These are phyloP conservation scores for Epiblema foenella DNA, from an alignment of 2,888 invertebrate genomes.

Conservation along the genomic window DNA sequence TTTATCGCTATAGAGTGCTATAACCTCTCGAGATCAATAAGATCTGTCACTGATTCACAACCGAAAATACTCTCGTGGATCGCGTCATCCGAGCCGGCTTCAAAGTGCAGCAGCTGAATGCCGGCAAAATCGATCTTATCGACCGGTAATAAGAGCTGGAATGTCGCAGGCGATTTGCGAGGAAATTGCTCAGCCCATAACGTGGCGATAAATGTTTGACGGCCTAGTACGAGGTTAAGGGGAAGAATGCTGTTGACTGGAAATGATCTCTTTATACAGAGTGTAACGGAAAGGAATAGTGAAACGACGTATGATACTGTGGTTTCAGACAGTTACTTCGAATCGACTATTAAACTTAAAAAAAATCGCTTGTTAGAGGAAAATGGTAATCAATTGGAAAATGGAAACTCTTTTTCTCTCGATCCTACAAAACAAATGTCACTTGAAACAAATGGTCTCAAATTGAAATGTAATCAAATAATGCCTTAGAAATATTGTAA, in stretches of 20 bases:
- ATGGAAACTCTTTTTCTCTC: too few relatives aligned
- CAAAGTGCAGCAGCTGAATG: slow-evolving; percentile 28
- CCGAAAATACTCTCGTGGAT: slow-evolving; percentile 48
- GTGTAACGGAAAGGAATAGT: too few relatives aligned
- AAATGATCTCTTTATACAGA: neutral
- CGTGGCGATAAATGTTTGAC: slow-evolving; percentile 59
- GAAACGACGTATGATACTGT: too few relatives aligned
- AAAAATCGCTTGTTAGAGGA: too few relatives aligned
- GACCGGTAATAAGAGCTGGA: slow-evolving; percentile 2
- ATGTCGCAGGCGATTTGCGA: slow-evolving; percentile 31
- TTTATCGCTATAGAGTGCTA: slow-evolving; percentile 14
- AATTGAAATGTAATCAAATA: too few relatives aligned
- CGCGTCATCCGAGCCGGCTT: slow-evolving; percentile 46
- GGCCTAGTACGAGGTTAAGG: slow-evolving; percentile 44
- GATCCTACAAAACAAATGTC: too few relatives aligned
- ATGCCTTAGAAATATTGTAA: too few relatives aligned
- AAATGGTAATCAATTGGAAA: too few relatives aligned
- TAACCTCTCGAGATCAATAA: slow-evolving; percentile 39
- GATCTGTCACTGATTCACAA: slow-evolving; percentile 44
- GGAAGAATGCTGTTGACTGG: neutral
- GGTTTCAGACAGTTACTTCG: too few relatives aligned
- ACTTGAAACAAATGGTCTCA: too few relatives aligned
- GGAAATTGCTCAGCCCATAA: slow-evolving; percentile 62
- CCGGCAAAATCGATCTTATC: slow-evolving; percentile 11
- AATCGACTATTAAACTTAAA: too few relatives aligned